Evolutionary conservation across 2,797 vertebrate species (phyloP).

Genomic region (Selene dorsalis): DNA sequence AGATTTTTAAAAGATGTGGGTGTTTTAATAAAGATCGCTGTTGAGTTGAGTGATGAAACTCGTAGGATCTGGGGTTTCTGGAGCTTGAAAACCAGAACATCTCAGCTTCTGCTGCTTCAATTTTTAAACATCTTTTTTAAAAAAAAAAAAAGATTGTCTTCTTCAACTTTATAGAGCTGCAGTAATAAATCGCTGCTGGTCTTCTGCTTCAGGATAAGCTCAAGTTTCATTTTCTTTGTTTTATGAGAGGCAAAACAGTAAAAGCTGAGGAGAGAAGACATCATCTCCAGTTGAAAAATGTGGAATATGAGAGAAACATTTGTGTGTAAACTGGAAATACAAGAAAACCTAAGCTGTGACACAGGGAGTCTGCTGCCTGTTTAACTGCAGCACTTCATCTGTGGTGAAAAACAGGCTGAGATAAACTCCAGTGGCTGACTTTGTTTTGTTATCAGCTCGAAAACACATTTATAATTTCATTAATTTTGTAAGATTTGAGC

Average conservation of each 20-base stretch:
- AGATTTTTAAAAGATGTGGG: no score
- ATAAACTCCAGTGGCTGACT: neutral
- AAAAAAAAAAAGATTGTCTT: neutral
- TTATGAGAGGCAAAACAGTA: neutral
- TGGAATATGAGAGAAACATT: no score
- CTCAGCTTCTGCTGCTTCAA: neutral
- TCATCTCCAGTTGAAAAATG: no score
- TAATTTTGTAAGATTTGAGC: neutral
- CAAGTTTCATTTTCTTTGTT: neutral
- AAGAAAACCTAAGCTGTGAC: constrained; percentile 3
- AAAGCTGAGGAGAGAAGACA: neutral
- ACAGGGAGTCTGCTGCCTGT: neutral
- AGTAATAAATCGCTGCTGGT: neutral
- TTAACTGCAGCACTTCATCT: neutral
- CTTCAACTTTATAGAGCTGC: neutral
- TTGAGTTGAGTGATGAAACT: neutral
- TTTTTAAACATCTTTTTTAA: neutral
- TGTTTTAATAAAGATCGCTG: neutral
- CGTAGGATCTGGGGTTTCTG: neutral
- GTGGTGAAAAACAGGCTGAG: neutral
- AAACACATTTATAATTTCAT: neutral
- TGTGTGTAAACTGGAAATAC: neutral
- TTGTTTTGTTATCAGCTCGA: neutral
- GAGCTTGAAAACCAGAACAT: neutral
- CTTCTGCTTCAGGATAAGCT: no score